Evolutionary conservation across 1,140 invertebrate species (phyloP), one percentile per base, ranked within the genome.

Genomic region (Sarcophaga bullata): DNA sequence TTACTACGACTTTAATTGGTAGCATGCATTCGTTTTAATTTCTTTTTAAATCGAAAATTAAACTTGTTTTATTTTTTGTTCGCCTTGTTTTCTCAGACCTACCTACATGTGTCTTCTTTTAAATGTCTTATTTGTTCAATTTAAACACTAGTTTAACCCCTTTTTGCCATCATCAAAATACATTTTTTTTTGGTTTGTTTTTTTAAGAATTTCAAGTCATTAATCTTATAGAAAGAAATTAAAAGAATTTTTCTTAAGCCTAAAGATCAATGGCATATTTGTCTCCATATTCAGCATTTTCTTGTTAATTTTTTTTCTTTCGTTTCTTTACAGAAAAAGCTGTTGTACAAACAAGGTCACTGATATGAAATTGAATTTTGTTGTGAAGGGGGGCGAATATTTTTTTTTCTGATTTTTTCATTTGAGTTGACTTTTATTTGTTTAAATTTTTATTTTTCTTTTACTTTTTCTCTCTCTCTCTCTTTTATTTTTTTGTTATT

Each of bases 191-290:
- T 72, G 6, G 0, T 7, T 10, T 17, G 37, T 2, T 6, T 68
- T 15, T 68, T 68, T 17, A 50, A 19, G 75, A 78, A 78, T 78
- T 78, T 78, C 50, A 50, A 78, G 75, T 25, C 50, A 78, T 72
- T 19, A 72, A 72, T 72, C 37, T 19, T 72, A 25, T 72, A 72
- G 25, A 37, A 37, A 37, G 17, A 68, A 68, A 68, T 78, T 73
- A 19, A 13, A 46, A 48, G 8, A 48, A 47, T 48, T 52, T 49
- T 3, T 73, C 15, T 15, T 48, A 37, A n/a, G 0, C 75, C 9
- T 50, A 76, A 50, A 78, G 75, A 78, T 78, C 75, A 52, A 78
- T 78, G 75, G 75, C 48, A 52, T 78, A 78, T 78, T 78, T 78
- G 75, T 78, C 11, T 25, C 8, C n/a, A 13, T 52, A 3, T 52